Conservation (phyloP, 2,797 vertebrate species). For the Paramormyrops hopkinsi region DNA sequence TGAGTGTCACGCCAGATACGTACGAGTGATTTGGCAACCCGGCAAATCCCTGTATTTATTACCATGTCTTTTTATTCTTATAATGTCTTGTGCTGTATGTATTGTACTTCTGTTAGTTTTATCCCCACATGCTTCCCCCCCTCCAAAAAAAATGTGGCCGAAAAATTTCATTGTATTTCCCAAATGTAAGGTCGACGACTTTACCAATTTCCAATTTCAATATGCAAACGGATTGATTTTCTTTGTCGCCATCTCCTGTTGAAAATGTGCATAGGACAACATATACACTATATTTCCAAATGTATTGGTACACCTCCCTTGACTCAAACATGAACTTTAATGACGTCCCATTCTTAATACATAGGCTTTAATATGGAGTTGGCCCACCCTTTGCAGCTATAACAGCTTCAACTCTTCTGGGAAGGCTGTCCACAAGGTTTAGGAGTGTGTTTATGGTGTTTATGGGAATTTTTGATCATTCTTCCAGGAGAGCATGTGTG, state of each 20-base stretch:
- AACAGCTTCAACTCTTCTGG: not conserved
- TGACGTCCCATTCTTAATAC: not conserved
- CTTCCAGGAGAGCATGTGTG: not conserved
- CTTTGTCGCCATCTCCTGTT: conserved; percentile 7
- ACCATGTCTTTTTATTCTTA: not conserved
- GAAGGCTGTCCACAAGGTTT: not conserved
- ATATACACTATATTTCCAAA: not conserved
- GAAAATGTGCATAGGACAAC: not conserved
- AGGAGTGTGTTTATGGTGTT: not conserved
- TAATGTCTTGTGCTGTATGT: not conserved
- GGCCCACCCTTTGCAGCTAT: not conserved
- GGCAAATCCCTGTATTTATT: not conserved
- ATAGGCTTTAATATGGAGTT: not conserved
- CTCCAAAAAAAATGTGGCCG: not conserved
- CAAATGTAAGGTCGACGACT: not conserved
- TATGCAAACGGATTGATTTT: not conserved
- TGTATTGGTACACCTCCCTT: not conserved
- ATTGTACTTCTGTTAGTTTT: not conserved
- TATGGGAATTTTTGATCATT: not conserved
- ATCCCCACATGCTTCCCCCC: not conserved
- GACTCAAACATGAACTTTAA: not conserved
- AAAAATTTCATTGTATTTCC: not conserved
- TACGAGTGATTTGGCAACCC: not conserved
- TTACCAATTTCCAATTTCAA: not conserved
- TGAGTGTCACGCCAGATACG: too few relatives aligned